These are phyloP conservation scores for Reticulitermes lucifugus DNA, from an alignment of 2,888 invertebrate genomes.

Conservation along the genomic window DNA sequence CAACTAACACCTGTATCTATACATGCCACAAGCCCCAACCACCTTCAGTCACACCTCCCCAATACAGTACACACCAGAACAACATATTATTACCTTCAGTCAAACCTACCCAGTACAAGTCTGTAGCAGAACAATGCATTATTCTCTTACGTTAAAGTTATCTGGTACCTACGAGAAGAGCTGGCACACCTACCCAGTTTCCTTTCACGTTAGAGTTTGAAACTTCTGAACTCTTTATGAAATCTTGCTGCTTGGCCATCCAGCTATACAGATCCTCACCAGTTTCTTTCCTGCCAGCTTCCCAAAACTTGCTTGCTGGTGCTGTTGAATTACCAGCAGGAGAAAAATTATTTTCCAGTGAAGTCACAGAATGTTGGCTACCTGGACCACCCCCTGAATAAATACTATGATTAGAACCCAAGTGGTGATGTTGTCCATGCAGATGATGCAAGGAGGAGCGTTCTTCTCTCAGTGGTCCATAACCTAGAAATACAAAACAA, in stretches of 20 bases:
- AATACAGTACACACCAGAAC: no score
- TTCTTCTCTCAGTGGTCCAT: constrained; percentile 80
- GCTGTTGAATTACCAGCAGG: constrained; percentile 35
- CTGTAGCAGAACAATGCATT: no score
- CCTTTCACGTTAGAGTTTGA: constrained; percentile 23
- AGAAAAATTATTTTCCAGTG: constrained; percentile 59
- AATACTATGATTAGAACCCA: constrained; percentile 77
- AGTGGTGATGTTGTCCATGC: constrained; percentile 42
- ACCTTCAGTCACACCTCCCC: no score
- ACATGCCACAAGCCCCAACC: no score
- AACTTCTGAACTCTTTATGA: constrained; percentile 57
- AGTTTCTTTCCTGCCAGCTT: constrained; percentile 64
- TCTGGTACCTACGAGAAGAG: no score
- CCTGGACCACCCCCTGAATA: constrained; percentile 61
- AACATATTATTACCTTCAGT: no score
- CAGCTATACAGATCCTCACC: constrained; percentile 94
- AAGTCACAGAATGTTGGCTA: constrained; percentile 62
- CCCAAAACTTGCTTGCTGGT: constrained; percentile 55
- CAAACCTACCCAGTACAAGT: no score
- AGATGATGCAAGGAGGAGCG: constrained; percentile 59
- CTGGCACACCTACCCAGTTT: constrained; percentile 27
- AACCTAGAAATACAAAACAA: constrained; percentile 66
- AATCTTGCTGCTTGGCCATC: constrained; percentile 93
- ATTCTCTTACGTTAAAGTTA: no score
- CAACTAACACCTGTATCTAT: no score